Percentiles rank a stretch among this genome's conserved stretches.
Conservation (phyloP, 2,797 vertebrate species). For the Cuniculus paca region DNA sequence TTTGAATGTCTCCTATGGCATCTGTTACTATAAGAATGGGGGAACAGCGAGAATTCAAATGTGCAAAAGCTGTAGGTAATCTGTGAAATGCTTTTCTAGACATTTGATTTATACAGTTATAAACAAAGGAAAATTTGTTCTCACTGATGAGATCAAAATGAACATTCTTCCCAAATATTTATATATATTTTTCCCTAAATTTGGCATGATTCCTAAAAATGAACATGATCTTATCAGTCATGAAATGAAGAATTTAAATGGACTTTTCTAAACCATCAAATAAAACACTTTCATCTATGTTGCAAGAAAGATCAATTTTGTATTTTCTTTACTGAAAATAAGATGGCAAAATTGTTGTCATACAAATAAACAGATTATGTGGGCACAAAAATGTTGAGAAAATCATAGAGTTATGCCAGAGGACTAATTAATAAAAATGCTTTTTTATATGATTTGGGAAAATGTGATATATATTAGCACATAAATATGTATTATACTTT, state of each 20-base stretch:
- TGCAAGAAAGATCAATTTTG: not conserved
- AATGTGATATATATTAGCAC: not conserved
- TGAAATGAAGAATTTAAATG: not conserved
- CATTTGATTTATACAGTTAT: not conserved
- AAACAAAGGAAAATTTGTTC: not conserved
- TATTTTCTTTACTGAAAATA: not conserved
- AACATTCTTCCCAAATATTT: not conserved
- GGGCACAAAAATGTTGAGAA: not conserved
- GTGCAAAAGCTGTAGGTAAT: not conserved
- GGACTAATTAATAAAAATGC: not conserved
- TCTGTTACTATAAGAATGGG: not conserved
- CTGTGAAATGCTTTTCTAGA: not conserved
- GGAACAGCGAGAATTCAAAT: not conserved
- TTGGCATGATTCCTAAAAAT: conserved; percentile 26
- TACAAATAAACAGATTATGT: not conserved
- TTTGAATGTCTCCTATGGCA: not conserved
- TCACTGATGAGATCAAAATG: conserved; percentile 3
- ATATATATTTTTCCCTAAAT: not conserved
- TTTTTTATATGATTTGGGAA: not conserved
- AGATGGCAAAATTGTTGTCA: not conserved
- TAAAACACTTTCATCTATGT: not conserved
- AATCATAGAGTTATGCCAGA: not conserved
- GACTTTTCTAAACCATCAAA: conserved; percentile 26
- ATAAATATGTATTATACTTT: not conserved
- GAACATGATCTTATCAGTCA: not conserved